Base-by-base conservation (phyloP, 1,140 invertebrate species). In the Coenobita brevimanus region DNA sequence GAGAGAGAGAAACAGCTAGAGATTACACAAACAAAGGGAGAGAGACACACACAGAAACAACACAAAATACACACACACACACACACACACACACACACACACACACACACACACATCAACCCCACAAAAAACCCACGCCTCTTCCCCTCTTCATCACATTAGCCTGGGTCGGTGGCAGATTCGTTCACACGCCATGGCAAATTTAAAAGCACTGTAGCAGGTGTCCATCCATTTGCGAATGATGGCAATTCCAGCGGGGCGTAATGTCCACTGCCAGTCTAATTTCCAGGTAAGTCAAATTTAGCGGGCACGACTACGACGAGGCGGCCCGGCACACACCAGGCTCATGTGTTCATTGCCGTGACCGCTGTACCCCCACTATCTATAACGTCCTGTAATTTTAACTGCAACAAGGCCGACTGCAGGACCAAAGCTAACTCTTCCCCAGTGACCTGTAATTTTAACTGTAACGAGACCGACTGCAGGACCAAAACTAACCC, bases 141-240 rank as follows among this genome's bases (percentile, higher is more conserved):
- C 0, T 33, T 27, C 4, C 27, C 17, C 8, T 38, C 17, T 17
- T 21, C 67, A 33, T 17, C 67, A 27, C n/a, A 33, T 27, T 33
- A 50, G 46, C 6, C 13, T 30, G 3, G 67, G 10, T 21, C 21
- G 67, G n/a, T 64, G 27, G 27, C 27, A 71, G 27, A 30, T 71
- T 71, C 67, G 17, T 30, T 71, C 27, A 71, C 33, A 33, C 67
- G 67, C 38, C 38, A 71, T 71, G 38, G 33, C 38, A 17, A 71
- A 71, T 60, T 43, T 75, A 73, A 84, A 73, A 54, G 46, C 36
- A 21, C 24, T 41, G 57, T 30, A 54, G 15, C 50, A 57, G 27
- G 41, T 75, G 69, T 60, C 82, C 82, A 75, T 84, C 82, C 57
- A 54, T 73, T 60, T 71, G 69, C 64, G 54, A 75, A 84, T 73